phyloP scores from a whole-genome alignment of 2,888 invertebrate species.

The Branchipolynoe longqiensis region DNA sequence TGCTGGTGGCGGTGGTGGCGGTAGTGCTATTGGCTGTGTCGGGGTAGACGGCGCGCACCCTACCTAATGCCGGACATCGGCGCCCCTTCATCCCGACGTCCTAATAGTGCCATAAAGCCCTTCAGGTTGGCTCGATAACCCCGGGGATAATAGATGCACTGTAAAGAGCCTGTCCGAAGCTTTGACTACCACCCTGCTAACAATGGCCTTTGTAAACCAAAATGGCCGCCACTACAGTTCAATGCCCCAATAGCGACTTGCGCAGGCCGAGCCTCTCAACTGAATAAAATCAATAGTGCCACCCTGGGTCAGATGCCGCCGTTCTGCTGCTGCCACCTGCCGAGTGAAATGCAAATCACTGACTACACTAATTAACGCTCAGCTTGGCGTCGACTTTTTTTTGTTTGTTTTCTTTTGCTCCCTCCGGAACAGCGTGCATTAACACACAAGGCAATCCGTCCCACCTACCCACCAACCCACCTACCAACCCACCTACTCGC shows the following conservation, averaged over 20 bases:
- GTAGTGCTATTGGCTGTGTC: too few species aligned
- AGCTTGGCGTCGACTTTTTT: too few species aligned
- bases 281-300: background rate
- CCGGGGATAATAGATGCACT: constrained; percentile 18
- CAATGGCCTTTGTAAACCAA: constrained; percentile 29
- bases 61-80: background rate
- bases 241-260: constrained; percentile 7
- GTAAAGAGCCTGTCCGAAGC: background rate
- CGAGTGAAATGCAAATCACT: too few species aligned
- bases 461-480: too few species aligned
- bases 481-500: too few species aligned
- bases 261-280: background rate
- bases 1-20: too few species aligned
- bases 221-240: background rate
- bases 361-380: too few species aligned
- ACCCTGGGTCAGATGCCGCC: background rate
- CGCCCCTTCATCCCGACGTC: background rate
- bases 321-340: background rate
- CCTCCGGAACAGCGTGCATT: too few species aligned
- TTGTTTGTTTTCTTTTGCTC: too few species aligned
- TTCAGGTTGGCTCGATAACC: background rate
- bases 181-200: constrained; percentile 11
- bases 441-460: too few species aligned
- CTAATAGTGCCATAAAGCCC: constrained; percentile 16
- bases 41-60: too few species aligned